These are phyloP conservation scores for Poecilia picta DNA, from an alignment of 2,797 vertebrate species.

Conservation along the genomic window DNA sequence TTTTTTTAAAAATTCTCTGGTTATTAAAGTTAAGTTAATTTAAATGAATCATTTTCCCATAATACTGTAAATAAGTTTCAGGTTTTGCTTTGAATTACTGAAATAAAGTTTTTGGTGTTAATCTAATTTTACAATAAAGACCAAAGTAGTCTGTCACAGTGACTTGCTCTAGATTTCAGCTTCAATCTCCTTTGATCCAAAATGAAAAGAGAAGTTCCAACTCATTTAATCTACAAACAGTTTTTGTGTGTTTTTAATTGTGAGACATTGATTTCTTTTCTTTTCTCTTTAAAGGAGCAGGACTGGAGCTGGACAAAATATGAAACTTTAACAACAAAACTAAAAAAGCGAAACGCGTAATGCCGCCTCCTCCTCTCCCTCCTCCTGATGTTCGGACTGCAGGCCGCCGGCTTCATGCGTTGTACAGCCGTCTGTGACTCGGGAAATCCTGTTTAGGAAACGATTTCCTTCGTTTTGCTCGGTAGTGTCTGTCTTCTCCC, in stretches of 20 bases:
- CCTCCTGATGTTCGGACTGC: conserved; percentile 38
- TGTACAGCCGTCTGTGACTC: conserved; percentile 50
- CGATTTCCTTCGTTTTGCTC: conserved; percentile 19
- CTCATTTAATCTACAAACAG: not conserved
- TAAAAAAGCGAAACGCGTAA: conserved; percentile 75
- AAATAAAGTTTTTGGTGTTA: not conserved
- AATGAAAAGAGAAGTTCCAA: not conserved
- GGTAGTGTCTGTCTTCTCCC: conserved; percentile 22
- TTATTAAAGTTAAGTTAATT: not conserved
- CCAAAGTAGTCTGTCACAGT: not conserved
- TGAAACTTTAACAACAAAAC: conserved; percentile 72
- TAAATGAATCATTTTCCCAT: not conserved
- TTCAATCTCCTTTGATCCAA: not conserved
- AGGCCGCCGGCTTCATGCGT: conserved; percentile 34
- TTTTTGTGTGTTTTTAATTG: too few species aligned
- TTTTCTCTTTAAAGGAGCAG: conserved; percentile 69
- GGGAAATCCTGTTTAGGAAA: conserved; percentile 17
- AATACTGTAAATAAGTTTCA: not conserved
- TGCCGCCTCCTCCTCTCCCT: not conserved
- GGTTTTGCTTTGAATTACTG: not conserved
- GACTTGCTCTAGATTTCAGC: not conserved
- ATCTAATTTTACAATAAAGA: not conserved
- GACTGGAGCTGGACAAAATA: conserved; percentile 84
- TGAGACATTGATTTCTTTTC: not conserved
- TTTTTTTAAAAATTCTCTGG: not conserved